These are phyloP conservation scores for Hippoglossus stenolepis DNA, from an alignment of 2,113 vertebrate species.

Conservation along the genomic window DNA sequence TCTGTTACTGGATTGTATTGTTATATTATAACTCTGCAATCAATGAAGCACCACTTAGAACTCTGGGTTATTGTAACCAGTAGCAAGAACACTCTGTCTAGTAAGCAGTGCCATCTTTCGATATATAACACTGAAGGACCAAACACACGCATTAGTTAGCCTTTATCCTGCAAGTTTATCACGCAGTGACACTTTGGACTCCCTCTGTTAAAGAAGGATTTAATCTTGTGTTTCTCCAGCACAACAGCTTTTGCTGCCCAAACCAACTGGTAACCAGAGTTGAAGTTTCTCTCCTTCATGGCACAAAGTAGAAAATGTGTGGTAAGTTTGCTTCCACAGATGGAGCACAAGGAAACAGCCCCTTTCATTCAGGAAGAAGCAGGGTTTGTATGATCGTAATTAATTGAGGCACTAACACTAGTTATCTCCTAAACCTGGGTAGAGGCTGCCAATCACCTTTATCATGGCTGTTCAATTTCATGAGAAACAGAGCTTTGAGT, in stretches of 20 bases:
- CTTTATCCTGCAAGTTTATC: not conserved
- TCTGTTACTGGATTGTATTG: not conserved
- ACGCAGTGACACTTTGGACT: not conserved
- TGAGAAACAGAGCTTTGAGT: conserved; percentile 14
- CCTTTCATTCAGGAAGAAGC: not conserved
- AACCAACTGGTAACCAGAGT: not conserved
- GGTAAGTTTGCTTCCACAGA: not conserved
- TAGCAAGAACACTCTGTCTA: not conserved
- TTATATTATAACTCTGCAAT: not conserved
- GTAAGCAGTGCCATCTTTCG: not conserved
- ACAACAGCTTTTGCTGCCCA: too few species aligned
- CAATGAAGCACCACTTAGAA: not conserved
- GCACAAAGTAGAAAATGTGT: not conserved
- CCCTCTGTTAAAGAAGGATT: not conserved
- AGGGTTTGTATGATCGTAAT: not conserved
- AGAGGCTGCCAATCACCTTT: not conserved
- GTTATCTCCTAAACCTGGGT: not conserved
- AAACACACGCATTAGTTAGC: not conserved
- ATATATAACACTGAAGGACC: not conserved
- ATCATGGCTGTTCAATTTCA: not conserved
- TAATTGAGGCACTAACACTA: not conserved
- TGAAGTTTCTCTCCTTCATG: not conserved
- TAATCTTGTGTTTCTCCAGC: not conserved
- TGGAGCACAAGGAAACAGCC: not conserved
- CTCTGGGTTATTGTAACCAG: not conserved